Evolutionary conservation across 2,797 vertebrate species (phyloP).

Genomic region (Pseudopleuronectes americanus): DNA sequence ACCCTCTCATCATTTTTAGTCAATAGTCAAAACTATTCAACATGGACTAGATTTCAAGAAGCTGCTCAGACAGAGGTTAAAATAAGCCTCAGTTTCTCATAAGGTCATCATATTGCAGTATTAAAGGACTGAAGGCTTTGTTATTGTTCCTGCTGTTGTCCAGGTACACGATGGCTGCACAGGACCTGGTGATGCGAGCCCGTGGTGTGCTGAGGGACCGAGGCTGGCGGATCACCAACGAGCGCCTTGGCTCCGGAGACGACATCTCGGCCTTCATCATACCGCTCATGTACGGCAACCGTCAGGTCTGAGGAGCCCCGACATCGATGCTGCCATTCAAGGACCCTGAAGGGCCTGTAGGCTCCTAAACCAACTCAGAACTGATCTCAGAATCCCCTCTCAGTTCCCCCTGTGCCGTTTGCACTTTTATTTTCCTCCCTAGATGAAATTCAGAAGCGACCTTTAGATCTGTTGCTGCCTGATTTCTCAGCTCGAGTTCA

Average conservation of each 20-base stretch:
- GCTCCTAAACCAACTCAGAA: constrained; percentile 19
- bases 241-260: constrained; percentile 95
- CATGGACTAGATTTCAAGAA: neutral
- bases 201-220: constrained; percentile 93
- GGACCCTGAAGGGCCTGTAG: constrained; percentile 3
- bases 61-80: too few species aligned
- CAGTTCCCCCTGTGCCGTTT: constrained; percentile 27
- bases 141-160: neutral
- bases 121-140: neutral
- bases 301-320: constrained; percentile 77
- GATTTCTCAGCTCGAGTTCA: constrained; percentile 36
- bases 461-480: constrained; percentile 23
- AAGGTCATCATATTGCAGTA: neutral
- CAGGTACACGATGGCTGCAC: constrained; percentile 96
- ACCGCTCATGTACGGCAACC: constrained; percentile 93
- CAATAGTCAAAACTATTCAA: too few species aligned
- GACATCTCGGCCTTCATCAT: constrained; percentile 98
- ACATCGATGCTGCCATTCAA: neutral
- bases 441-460: constrained; percentile 10
- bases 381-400: constrained; percentile 23
- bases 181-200: constrained; percentile 98
- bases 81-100: too few species aligned
- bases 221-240: constrained; percentile 96
- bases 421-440: constrained; percentile 31
- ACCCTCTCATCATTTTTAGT: too few species aligned